phyloP scores from a whole-genome alignment of 1,140 invertebrate species.

The Lepidurus couesii region DNA sequence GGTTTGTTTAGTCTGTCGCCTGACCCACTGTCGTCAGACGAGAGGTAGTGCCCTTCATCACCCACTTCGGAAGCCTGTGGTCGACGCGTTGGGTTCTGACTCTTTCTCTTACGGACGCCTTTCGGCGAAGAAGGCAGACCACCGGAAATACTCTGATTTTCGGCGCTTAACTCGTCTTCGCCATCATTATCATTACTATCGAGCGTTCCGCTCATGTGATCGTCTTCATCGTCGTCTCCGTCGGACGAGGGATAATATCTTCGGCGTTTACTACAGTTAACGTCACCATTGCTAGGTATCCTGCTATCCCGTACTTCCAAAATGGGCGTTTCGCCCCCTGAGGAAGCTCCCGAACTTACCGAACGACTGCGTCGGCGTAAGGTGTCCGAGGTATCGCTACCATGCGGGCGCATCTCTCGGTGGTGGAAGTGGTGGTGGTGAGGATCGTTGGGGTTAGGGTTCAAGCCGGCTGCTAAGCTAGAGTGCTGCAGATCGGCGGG shows the following conservation, averaged over 20 bases:
- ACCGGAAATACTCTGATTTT: conserved; percentile 51
- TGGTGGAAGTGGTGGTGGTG: conserved; percentile 34
- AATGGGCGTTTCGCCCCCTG: conserved; percentile 40
- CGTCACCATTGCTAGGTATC: conserved; percentile 48
- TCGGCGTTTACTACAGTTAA: neutral
- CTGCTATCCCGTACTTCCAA: conserved; percentile 47
- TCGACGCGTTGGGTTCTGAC: conserved; percentile 74
- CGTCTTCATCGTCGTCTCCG: conserved; percentile 55
- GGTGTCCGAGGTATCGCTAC: conserved; percentile 38
- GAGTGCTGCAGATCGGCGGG: conserved; percentile 19
- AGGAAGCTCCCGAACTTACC: conserved; percentile 41
- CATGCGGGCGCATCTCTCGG: conserved; percentile 26
- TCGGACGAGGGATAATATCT: conserved; percentile 31
- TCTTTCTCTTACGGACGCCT: conserved; percentile 71
- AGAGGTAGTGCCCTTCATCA: conserved; percentile 52
- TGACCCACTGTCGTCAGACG: conserved; percentile 59
- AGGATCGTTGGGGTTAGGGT: conserved; percentile 17
- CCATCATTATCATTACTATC: conserved; percentile 54
- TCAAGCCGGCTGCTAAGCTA: neutral
- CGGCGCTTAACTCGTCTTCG: conserved; percentile 56
- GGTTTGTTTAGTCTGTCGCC: conserved; percentile 48
- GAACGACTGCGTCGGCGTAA: conserved; percentile 43
- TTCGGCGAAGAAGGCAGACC: conserved; percentile 43
- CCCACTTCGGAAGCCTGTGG: conserved; percentile 45
- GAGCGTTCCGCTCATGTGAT: conserved; percentile 54